These are phyloP conservation scores for Chaetophractus vellerosus DNA, from an alignment of 2,797 vertebrate genomes.

Conservation along the genomic window DNA sequence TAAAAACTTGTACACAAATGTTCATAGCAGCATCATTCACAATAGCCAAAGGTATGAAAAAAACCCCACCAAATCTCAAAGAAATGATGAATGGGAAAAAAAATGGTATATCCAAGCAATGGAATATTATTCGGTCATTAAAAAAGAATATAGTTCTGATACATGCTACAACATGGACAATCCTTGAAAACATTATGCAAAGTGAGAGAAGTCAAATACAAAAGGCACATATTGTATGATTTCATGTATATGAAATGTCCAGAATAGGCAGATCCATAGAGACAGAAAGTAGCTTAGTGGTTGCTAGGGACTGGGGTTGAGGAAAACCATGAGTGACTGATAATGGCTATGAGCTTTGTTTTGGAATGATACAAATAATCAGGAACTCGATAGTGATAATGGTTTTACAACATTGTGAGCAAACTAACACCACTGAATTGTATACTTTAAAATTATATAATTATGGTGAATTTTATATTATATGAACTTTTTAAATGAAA, in stretches of 20 bases:
- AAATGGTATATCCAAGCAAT: not conserved
- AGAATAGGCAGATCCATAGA: not conserved
- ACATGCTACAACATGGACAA: not conserved
- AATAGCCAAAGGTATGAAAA: not conserved
- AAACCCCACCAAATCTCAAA: not conserved
- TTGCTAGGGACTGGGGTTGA: not conserved
- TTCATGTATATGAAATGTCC: not conserved
- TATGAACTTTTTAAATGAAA: slow-evolving; percentile 5
- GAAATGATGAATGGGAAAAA: not conserved
- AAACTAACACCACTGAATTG: not conserved
- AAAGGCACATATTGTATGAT: not conserved
- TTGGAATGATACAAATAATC: not conserved
- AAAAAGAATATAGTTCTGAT: not conserved
- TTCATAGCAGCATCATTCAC: not conserved
- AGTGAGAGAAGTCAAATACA: not conserved
- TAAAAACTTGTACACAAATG: not conserved
- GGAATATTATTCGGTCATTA: not conserved
- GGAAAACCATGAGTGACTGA: not conserved
- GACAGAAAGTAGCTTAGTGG: not conserved
- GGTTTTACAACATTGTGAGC: not conserved
- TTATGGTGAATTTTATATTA: not conserved
- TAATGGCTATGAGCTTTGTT: not conserved
- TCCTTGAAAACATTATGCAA: not conserved
- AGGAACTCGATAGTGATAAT: not conserved
- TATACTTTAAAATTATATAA: slow-evolving; percentile 23